Base-by-base conservation (phyloP, 2,888 invertebrate species). In the Chirona hameri region DNA sequence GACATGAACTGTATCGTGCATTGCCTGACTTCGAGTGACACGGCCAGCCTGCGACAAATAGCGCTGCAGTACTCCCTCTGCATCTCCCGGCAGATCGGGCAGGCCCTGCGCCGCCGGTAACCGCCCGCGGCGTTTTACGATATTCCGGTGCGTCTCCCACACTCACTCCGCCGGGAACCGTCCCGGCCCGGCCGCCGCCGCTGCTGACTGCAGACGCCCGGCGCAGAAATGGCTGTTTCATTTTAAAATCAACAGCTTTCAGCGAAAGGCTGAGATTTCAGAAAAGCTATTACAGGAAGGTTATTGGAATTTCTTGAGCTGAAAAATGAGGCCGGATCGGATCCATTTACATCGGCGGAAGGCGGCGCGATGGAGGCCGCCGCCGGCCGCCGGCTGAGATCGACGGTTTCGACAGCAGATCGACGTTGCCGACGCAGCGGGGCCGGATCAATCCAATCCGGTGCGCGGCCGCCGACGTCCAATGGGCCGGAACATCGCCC, bases 261-360 rank as follows among this genome's bases (percentile, higher is more conserved):
- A 27, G 31, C 72, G 72, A 72, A 72, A 29, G 72, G 72, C 72
- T 31, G 72, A 72, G 72, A 72, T 72, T 72, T 31, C 72, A 72
- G 72, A 72, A 72, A 72, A 72, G 72, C 72, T 72, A 72, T 72
- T 72, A 72, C 72, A 27, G 72, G 31, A 72, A 72, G 72, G 72
- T 72, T 72, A 72, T 72, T 72, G 72, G 72, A 72, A 72, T 72
- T 72, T 72, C 72, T 72, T 69, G 31, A 12, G 72, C 72, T 72
- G 72, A 72, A 72, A 72, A 72, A 72, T 72, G 72, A 72, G 27
- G 31, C 29, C 72, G 72, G 27, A 72, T 72, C 72, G 72, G 72
- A 29, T 31, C 31, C 72, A 72, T 72, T 72, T 31, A 31, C 72
- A 72, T 72, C 52, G 52, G 5, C 52, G 52, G 52, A 12, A 12